Conservation (phyloP, 1,140 invertebrate genomes). For the Thalassaphorura encarpata region DNA sequence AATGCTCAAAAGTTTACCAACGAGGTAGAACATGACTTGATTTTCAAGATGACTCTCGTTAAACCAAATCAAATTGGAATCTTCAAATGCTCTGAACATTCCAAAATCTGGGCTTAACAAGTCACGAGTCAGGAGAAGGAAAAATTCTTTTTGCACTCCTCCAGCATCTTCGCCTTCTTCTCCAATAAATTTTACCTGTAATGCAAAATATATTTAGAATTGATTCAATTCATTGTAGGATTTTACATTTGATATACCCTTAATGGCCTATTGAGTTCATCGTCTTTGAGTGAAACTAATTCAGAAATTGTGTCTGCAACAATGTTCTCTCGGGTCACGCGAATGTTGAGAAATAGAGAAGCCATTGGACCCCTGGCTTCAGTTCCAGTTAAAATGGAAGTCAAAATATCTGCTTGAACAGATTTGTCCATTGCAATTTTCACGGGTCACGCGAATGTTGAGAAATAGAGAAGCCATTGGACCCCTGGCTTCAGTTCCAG, state of each 20-base stretch:
- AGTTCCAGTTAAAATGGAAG: slow-evolving; percentile 36
- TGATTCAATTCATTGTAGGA: no score
- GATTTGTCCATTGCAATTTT: slow-evolving; percentile 63
- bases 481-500: no score
- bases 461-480: no score
- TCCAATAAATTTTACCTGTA: slow-evolving; percentile 78
- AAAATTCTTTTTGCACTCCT: slow-evolving; percentile 94
- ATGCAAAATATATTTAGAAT: no score
- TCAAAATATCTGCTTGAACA: slow-evolving; percentile 43
- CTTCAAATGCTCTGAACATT: slow-evolving; percentile 89
- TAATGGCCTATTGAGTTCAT: no score
- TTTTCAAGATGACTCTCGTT: slow-evolving; percentile 72
- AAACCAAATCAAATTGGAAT: slow-evolving; percentile 88
- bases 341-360: no score
- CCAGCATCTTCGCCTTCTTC: slow-evolving; percentile 97
- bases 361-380: no score
- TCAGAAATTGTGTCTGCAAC: no score
- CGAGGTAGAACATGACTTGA: slow-evolving; percentile 51
- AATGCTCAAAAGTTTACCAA: slow-evolving; percentile 76
- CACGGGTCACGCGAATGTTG: no score
- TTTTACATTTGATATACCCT: no score
- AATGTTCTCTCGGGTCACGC: no score
- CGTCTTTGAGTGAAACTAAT: no score
- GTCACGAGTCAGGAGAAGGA: slow-evolving; percentile 79
- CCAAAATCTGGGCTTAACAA: slow-evolving; percentile 94